Conservation (phyloP, 2,797 vertebrate species). For the Spheniscus humboldti region DNA sequence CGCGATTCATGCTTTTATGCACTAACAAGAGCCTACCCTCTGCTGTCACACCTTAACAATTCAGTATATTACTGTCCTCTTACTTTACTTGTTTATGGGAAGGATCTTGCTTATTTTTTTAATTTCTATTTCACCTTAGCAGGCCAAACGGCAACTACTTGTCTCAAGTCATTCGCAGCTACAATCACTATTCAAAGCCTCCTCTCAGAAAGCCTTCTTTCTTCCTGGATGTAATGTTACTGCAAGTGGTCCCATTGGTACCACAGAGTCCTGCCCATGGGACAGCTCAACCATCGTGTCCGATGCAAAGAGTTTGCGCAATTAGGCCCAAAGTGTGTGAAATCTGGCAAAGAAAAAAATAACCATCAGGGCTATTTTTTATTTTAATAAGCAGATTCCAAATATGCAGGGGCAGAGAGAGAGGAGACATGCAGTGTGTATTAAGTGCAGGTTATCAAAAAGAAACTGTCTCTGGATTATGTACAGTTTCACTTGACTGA, state of each 20-base stretch:
- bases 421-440: neutral
- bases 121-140: neutral
- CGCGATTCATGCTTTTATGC: neutral
- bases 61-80: neutral
- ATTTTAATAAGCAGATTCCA: neutral
- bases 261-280: rapidly evolving
- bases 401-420: neutral
- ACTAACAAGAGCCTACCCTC: neutral
- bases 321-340: neutral
- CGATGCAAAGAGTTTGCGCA: neutral
- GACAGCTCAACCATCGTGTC: neutral
- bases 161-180: neutral
- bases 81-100: neutral
- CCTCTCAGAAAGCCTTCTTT: neutral
- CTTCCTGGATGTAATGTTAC: neutral
- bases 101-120: neutral
- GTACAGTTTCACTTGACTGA: conserved; percentile 60
- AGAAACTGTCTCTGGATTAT: conserved; percentile 57
- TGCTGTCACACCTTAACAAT: neutral
- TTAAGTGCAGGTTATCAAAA: conserved; percentile 46
- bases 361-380: neutral
- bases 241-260: neutral
- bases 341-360: neutral
- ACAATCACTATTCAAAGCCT: neutral
- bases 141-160: neutral